These are phyloP conservation scores for Hydrozoanthus tunicans DNA, from an alignment of 64 coral and sea anemone genomes.

Conservation along the genomic window DNA sequence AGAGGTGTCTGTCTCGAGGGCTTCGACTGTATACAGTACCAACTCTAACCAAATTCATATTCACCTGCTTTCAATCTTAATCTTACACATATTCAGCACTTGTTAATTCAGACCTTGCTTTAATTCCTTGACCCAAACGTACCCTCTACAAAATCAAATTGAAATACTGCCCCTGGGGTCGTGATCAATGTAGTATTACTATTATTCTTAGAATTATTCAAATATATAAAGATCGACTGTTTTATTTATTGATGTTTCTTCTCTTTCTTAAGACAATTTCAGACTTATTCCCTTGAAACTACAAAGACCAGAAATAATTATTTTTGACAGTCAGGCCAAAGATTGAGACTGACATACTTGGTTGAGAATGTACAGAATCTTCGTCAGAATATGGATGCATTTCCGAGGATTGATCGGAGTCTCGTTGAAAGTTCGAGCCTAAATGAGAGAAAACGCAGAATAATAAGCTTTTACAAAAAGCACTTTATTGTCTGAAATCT, in stretches of 20 bases:
- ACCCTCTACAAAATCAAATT: too few relatives aligned
- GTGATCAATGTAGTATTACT: not conserved
- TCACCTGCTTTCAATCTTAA: too few relatives aligned
- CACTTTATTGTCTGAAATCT: not conserved
- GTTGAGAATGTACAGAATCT: slow-evolving; percentile 50
- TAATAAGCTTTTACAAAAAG: not conserved
- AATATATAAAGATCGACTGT: not conserved
- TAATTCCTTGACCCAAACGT: too few relatives aligned
- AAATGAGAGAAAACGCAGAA: not conserved
- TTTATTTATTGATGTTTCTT: not conserved
- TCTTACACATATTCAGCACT: too few relatives aligned
- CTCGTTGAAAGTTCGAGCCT: slow-evolving; percentile 51
- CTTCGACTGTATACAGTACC: too few relatives aligned
- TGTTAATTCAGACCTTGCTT: too few relatives aligned
- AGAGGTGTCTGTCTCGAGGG: too few relatives aligned
- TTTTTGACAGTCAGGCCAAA: not conserved
- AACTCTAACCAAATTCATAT: too few relatives aligned
- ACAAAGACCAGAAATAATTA: not conserved
- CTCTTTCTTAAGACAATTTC: not conserved
- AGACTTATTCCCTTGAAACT: not conserved
- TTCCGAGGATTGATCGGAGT: slow-evolving; percentile 48
- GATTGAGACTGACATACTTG: not conserved
- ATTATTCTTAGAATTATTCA: not conserved
- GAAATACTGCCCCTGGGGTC: too few relatives aligned
- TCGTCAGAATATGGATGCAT: slow-evolving; percentile 55